Evolutionary conservation across 2,797 vertebrate genomes (phyloP), one percentile per base, ranked within the genome.

Genomic region (Cryptoblepharus egeriae): DNA sequence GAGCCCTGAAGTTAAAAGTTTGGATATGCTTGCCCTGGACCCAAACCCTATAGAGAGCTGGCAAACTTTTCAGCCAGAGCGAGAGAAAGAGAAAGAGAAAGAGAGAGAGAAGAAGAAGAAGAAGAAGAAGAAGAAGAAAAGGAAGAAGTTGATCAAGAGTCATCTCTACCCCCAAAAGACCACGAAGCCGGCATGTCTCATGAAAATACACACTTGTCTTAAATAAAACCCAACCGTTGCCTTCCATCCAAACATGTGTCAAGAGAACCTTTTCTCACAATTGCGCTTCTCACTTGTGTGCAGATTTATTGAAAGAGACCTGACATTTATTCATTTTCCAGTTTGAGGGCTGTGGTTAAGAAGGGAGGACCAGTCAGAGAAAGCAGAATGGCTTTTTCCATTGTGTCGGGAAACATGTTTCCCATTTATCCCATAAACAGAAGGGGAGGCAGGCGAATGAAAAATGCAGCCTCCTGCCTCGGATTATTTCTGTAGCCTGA

Each of bases 271-370:
- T 91, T 92, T 74, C 82, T 88, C 86, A 83, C 86, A 75, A 80
- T 89, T 84, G 55, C 1, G 89, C 35, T 83, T 85, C 90, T 86
- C 20, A 32, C 81, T 88, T 2, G 0, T 88, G 87, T 60, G 49
- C 24, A 80, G 88, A 92, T 88, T 90, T 90, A 90, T 90, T 90
- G 83, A 39, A 35, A 69, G 75, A 63, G 84, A 84, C 45, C 75
- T 32, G 81, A 88, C 79, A 87, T 91, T 90, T 92, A 88, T 93
- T 94, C 85, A 65, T 92, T 93, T 91, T 92, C 89, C 91, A 90
- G 90, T 90, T 90, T 86, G 91, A 91, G 83, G 82, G 90, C 89
- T 90, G 89, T 80, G 85, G 90, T 90, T 89, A 86, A 91, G 88
- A 88, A 87, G 92, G 87, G 84, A 90, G 91, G 90, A 88, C 90